Evolutionary conservation across 1,140 invertebrate genomes (phyloP), one percentile per base, ranked within the genome.

Genomic region (Drusus annulatus): DNA sequence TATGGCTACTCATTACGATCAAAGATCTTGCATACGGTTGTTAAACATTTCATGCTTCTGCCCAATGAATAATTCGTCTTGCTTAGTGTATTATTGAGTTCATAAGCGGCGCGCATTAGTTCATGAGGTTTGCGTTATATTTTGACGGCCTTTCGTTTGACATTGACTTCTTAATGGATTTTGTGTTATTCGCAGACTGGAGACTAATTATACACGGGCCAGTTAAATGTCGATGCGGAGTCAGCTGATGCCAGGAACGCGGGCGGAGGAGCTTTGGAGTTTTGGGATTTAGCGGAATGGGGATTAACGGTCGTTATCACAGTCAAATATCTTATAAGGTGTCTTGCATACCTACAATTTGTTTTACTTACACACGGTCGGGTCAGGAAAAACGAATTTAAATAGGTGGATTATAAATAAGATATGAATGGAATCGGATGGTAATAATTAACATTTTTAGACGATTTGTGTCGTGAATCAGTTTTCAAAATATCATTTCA

Each of bases 101-200:
- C 54, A 58, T 36, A 36, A 36, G 31, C 31, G 31, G 31, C 31
- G 31, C 8, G 1, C 10, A 45, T 13, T 45, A 45, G 8, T 45
- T 45, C 36, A 45, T 45, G 8, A 36, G 19, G 31, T 8, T 0
- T 28, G 62, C 25, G 62, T 63, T 63, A 36, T n/a, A 63, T 63
- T 63, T 63, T 63, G 25, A 28, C 60, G 60, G 25, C 23, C 60
- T 63, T 73, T 23, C 69, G n/a, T 54, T 56, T 74, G 69, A 74
- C 69, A 74, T 74, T 74, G 69, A 54, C 69, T 73, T 73, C 15
- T 52, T 73, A 73, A 56, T 54, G 23, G 51, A 0, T 56, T 74
- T 10, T 25, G 19, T 25, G 69, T 52, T 74, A 74, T 54, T 74
- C 69, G 6, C 7, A 51, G 51, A 74, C 50, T 54, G 50, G 7